Evolutionary conservation across 2,113 vertebrate genomes (phyloP), one percentile per base, ranked within the genome.

Genomic region (Apeltes quadracus): DNA sequence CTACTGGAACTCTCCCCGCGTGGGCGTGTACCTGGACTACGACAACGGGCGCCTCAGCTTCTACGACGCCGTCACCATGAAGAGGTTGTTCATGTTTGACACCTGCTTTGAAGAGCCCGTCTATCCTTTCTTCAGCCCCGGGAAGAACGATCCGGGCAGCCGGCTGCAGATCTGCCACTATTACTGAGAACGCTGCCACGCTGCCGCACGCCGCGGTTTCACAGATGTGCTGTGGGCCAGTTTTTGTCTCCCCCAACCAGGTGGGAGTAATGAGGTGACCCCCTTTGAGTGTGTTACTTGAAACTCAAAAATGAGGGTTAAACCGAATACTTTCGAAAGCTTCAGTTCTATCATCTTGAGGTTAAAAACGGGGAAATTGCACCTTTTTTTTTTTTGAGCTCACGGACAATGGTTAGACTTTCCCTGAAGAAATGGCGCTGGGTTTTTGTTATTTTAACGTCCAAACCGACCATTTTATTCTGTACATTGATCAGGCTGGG

Each of bases 1-100:
- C 75, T 92, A 93, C 90, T 93, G 93, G 93, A 91, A 92, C 87
- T 93, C 92, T 0, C 93, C 93, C 0, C 89, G 94, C 1, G 94
- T 94, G 0, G 94, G 94, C 3, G 87, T 94, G 20, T 94, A 87
- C 79, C 88, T 94, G 57, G 94, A 94, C 87, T 94, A 93, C 14
- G 92, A 94, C 78, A 80, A 88, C 2, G 93, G 93, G 5, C 92
- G 90, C 4, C 91, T 94, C 0, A 89, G 91, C 36, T 94, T 94
- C 88, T 94, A 93, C 2, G 93, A 94, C n/a, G 94, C 93, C 0
- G 93, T 94, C 67, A 93, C 92, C 10, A 94, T 94, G 94, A 94
- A 91, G 79, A 90, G 84, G 58, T 79, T 94, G 6, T 94, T 87
- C 84, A 88, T 93, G 80, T 94, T 94, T 20, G 86, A 91, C 27